These are phyloP conservation scores for Atopsyche davidsoni DNA, from an alignment of 1,140 invertebrate genomes.

Conservation along the genomic window DNA sequence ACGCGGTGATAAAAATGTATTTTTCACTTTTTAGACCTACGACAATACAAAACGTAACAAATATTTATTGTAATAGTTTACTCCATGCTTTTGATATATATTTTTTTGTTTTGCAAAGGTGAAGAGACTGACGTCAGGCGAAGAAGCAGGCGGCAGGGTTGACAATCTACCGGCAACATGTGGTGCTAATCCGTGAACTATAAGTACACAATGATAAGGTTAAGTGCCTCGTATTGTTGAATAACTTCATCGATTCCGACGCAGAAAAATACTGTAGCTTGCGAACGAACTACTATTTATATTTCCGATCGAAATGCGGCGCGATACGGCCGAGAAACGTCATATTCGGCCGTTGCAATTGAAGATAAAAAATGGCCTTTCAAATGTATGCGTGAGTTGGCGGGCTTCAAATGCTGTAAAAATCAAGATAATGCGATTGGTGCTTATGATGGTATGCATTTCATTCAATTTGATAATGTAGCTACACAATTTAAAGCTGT, in stretches of 20 bases:
- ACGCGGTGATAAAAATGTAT: conserved; percentile 7
- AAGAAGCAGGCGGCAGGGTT: conserved; percentile 25
- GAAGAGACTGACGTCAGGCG: conserved; percentile 27
- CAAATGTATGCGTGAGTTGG: conserved; percentile 1
- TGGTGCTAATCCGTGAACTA: conserved; percentile 21
- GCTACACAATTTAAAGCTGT: no score
- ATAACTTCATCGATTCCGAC: not conserved
- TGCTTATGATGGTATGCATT: not conserved
- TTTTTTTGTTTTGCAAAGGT: conserved; percentile 27
- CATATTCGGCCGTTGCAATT: no score
- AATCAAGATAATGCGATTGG: conserved; percentile 5
- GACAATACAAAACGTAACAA: conserved; percentile 22
- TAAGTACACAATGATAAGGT: conserved; percentile 16
- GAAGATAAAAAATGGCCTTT: no score
- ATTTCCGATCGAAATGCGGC: no score
- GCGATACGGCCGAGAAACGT: no score
- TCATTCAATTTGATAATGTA: no score
- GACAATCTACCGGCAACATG: conserved; percentile 27
- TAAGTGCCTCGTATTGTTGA: conserved; percentile 9
- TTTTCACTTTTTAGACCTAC: conserved; percentile 17
- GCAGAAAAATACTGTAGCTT: no score
- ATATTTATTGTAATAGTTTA: conserved; percentile 25
- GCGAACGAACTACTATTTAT: no score
- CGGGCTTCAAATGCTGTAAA: conserved; percentile 1
- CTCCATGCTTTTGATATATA: conserved; percentile 24